Base-by-base conservation (phyloP, 1,140 invertebrate species). In the Drosophila jambulina region DNA sequence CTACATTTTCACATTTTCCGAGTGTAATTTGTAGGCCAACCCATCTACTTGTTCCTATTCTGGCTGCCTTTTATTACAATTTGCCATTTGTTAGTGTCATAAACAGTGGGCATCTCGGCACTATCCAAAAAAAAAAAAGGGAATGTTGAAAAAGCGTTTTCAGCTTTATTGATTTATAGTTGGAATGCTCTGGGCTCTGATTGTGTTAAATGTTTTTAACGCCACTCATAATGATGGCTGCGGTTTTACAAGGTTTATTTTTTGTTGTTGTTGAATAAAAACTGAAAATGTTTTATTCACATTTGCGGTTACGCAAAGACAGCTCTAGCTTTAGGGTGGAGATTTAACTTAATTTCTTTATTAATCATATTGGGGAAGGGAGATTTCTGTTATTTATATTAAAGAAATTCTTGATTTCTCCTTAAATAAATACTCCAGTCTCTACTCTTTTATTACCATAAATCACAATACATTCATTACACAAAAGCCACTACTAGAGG, bases 51-150 rank as follows among this genome's bases (percentile, higher is more conserved):
- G 49, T 53, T 72, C 40, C 58, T 23, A 34, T 53, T 49, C 48
- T 69, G 43, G 57, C 62, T 45, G 46, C 36, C 59, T 80, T 80
- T 87, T 87, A 87, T 82, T 80, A 80, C 76, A 72, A 77, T 82
- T 87, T 53, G 83, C 77, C 60, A 87, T 87, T 88, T 88, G 67
- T 84, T 78, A 78, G 69, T 90, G 80, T 78, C 84, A 80, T 78
- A 75, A 80, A 67, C 76, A 83, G 63, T 51, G 45, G 68, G 54
- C 63, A 69, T 23, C 46, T 34, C 27, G 17, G 5, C 25, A 29
- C 40, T 58, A 36, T 27, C 12, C 21, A 10, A 25, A 46, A 36
- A 57, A 61, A 45, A 13, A 48, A 61, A 69, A 59, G 62, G 53
- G 65, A 56, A 64, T 68, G 59, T 60, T 51, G 51, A 63, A 76